A percentile compares a stretch with the other conserved stretches of the same genome.
phyloP scores from a whole-genome alignment of 1,140 invertebrate species.

The Euglossa dilemma region DNA sequence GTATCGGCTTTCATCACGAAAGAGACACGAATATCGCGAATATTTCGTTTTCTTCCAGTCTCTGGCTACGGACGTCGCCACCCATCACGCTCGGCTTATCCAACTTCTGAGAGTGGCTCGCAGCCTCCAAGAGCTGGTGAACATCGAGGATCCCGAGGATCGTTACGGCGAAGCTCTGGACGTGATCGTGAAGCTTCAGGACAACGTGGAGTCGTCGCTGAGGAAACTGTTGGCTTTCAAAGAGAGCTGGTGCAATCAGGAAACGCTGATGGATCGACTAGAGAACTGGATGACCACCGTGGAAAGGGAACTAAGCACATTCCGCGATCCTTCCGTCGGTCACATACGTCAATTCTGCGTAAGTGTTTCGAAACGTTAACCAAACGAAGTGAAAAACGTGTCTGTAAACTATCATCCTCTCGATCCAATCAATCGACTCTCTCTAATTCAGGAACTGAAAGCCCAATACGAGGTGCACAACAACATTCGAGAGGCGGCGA shows the following conservation, averaged over 20 bases:
- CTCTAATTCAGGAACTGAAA: slow-evolving; percentile 92
- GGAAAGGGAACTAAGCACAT: slow-evolving; percentile 85
- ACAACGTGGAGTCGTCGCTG: slow-evolving; percentile 88
- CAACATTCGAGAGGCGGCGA: slow-evolving; percentile 88
- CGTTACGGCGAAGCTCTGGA: slow-evolving; percentile 87
- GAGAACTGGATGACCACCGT: slow-evolving; percentile 89
- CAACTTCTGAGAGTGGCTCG: slow-evolving; percentile 88
- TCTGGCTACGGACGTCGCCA: slow-evolving; percentile 88
- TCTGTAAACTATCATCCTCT: too few relatives aligned
- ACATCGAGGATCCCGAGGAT: slow-evolving; percentile 88
- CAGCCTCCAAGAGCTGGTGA: slow-evolving; percentile 88
- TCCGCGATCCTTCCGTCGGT: slow-evolving; percentile 84
- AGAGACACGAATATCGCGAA: neutral
- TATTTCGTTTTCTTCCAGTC: slow-evolving; percentile 82
- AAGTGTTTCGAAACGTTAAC: slow-evolving; percentile 47
- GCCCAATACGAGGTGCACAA: slow-evolving; percentile 94
- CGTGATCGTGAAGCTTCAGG: slow-evolving; percentile 87
- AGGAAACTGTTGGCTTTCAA: slow-evolving; percentile 87
- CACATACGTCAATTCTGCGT: slow-evolving; percentile 92
- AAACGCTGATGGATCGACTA: slow-evolving; percentile 87
- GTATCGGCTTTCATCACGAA: neutral
- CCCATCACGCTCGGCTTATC: slow-evolving; percentile 89
- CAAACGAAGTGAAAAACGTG: too few relatives aligned
- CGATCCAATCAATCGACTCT: too few relatives aligned
- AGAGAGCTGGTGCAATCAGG: slow-evolving; percentile 89